Evolutionary conservation across 1,140 invertebrate species (phyloP).

Genomic region (Neodiprion fabricii): DNA sequence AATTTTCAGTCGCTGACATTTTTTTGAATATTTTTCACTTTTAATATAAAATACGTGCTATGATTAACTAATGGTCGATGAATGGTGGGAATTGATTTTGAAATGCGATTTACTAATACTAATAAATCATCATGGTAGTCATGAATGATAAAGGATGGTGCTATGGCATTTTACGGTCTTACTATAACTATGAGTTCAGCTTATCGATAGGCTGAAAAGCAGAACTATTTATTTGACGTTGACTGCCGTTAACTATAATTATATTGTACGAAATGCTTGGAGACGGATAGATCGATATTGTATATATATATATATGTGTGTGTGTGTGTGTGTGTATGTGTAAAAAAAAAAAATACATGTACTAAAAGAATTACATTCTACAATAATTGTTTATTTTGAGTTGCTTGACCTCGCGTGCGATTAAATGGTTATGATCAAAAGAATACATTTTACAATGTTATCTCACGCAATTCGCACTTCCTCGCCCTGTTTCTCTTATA

Average conservation of each 20-base stretch:
- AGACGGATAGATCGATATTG: slow-evolving; percentile 32
- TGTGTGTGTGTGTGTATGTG: not conserved
- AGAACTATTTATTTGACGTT: not conserved
- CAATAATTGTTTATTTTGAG: not conserved
- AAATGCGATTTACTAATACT: slow-evolving; percentile 23
- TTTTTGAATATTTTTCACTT: slow-evolving; percentile 28
- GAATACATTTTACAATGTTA: not conserved
- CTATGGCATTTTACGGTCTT: slow-evolving; percentile 37
- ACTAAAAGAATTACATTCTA: not conserved
- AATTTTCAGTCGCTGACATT: slow-evolving; percentile 20
- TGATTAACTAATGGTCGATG: slow-evolving; percentile 22
- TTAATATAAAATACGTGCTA: slow-evolving; percentile 25
- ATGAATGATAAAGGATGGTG: slow-evolving; percentile 28
- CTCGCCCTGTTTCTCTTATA: not conserved
- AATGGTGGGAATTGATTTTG: slow-evolving; percentile 28
- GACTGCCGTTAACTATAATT: not conserved
- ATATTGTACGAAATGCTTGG: too few species aligned
- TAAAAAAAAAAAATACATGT: not conserved
- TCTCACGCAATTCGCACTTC: not conserved
- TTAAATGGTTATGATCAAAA: not conserved
- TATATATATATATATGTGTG: slow-evolving; percentile 26
- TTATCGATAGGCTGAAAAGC: slow-evolving; percentile 1
- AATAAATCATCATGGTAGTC: slow-evolving; percentile 24
- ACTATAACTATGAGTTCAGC: slow-evolving; percentile 6
- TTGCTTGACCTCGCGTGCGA: not conserved